These are phyloP conservation scores for Quadriops clusia DNA, from an alignment of 2,888 invertebrate species.

Conservation along the genomic window DNA sequence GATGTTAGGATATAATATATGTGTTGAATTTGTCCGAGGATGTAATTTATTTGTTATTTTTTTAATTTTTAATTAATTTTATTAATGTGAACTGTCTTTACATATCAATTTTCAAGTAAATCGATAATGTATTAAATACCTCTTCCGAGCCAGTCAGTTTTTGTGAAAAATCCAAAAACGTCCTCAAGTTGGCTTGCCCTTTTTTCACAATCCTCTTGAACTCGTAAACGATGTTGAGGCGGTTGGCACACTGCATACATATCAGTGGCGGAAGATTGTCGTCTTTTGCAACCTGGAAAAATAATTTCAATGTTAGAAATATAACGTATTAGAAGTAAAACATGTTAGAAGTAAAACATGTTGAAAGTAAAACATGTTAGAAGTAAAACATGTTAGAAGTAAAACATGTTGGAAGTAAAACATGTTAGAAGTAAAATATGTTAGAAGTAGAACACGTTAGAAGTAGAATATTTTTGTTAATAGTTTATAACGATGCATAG, in stretches of 20 bases:
- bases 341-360: too few species aligned
- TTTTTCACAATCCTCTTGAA: conserved; percentile 67
- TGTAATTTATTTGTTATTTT: conserved; percentile 3
- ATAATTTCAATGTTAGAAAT: conserved; percentile 13
- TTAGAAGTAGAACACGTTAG: too few species aligned
- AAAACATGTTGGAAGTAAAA: too few species aligned
- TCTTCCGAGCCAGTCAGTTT: conserved; percentile 51
- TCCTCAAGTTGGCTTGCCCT: conserved; percentile 63
- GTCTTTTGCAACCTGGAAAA: conserved; percentile 56
- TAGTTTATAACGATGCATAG: too few species aligned
- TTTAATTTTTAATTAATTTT: conserved; percentile 1
- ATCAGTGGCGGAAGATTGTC: conserved; percentile 68
- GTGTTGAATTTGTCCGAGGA: neutral
- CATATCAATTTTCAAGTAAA: neutral
- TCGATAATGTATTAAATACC: conserved; percentile 38
- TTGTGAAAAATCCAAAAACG: conserved; percentile 62
- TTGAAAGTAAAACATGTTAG: too few species aligned
- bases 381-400: too few species aligned
- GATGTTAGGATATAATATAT: conserved; percentile 12
- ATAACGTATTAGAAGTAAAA: too few species aligned
- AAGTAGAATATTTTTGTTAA: too few species aligned
- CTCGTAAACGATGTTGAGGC: conserved; percentile 62
- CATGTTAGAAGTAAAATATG: too few species aligned
- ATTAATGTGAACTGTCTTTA: conserved; percentile 1
- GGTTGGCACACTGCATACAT: conserved; percentile 64